These are phyloP conservation scores for Onychostruthus taczanowskii DNA, from an alignment of 2,113 vertebrate species.

Conservation along the genomic window DNA sequence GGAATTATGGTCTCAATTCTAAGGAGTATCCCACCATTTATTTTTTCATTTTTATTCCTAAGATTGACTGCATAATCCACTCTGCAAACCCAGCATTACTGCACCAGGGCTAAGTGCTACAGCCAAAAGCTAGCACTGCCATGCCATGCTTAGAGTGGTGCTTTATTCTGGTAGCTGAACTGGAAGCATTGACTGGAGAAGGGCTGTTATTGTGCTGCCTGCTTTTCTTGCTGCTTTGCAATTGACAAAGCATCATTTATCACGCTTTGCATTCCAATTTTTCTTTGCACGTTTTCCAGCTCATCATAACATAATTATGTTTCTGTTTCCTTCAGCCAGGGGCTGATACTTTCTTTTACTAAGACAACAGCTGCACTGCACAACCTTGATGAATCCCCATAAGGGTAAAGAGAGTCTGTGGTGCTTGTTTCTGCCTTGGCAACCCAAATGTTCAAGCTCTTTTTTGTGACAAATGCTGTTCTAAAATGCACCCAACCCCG, in stretches of 20 bases:
- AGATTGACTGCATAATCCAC: not conserved
- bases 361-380: slow-evolving; percentile 69
- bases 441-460: slow-evolving; percentile 47
- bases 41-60: not conserved
- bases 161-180: slow-evolving; percentile 40
- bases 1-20: not conserved
- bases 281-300: slow-evolving; percentile 65
- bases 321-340: slow-evolving; percentile 65
- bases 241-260: slow-evolving; percentile 60
- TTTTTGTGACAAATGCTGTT: slow-evolving; percentile 48
- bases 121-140: not conserved
- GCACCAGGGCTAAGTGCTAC: not conserved
- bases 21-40: not conserved
- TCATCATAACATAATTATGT: slow-evolving; percentile 74
- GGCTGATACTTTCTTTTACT: slow-evolving; percentile 58
- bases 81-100: slow-evolving; percentile 5
- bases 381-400: slow-evolving; percentile 69
- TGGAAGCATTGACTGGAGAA: slow-evolving; percentile 37
- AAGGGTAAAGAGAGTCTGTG: slow-evolving; percentile 52
- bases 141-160: not conserved
- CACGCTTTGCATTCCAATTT: slow-evolving; percentile 65
- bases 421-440: slow-evolving; percentile 56
- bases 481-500: slow-evolving; percentile 3
- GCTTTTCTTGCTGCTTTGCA: slow-evolving; percentile 30
- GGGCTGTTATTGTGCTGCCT: slow-evolving; percentile 1